Percentiles rank a stretch among this genome's conserved stretches.
These are phyloP conservation scores for Liolophura sinensis DNA, from an alignment of 1,140 invertebrate genomes.

Conservation along the genomic window DNA sequence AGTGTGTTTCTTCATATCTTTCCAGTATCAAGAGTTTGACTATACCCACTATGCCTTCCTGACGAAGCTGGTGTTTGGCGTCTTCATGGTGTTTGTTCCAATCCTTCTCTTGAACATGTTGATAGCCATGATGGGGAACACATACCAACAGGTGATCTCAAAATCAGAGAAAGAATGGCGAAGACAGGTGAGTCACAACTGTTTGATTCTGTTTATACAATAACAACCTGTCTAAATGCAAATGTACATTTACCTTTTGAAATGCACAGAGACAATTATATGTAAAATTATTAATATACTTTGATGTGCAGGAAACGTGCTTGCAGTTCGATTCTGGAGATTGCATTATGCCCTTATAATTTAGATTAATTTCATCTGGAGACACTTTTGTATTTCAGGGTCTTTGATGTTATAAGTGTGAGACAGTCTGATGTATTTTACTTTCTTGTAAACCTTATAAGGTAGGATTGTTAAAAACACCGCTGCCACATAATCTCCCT, in stretches of 20 bases:
- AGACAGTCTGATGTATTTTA: too few species aligned
- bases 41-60: constrained; percentile 87
- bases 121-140: constrained; percentile 66
- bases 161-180: constrained; percentile 99
- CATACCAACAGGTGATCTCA: constrained; percentile 78
- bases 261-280: background rate
- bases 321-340: too few species aligned
- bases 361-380: constrained; percentile 5
- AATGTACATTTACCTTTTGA: background rate
- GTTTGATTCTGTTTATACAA: background rate
- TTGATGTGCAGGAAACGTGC: too few species aligned
- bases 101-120: constrained; percentile 73
- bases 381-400: background rate
- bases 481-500: too few species aligned
- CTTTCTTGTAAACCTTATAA: too few species aligned
- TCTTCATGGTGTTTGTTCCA: constrained; percentile 97
- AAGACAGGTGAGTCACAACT: constrained; percentile 75
- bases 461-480: too few species aligned
- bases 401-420: too few species aligned
- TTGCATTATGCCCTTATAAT: too few species aligned
- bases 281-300: background rate
- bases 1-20: constrained; percentile 37
- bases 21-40: constrained; percentile 89
- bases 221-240: background rate
- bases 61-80: constrained; percentile 90